Conservation (phyloP, 2,113 vertebrate species). For the Eubucco bourcierii region DNA sequence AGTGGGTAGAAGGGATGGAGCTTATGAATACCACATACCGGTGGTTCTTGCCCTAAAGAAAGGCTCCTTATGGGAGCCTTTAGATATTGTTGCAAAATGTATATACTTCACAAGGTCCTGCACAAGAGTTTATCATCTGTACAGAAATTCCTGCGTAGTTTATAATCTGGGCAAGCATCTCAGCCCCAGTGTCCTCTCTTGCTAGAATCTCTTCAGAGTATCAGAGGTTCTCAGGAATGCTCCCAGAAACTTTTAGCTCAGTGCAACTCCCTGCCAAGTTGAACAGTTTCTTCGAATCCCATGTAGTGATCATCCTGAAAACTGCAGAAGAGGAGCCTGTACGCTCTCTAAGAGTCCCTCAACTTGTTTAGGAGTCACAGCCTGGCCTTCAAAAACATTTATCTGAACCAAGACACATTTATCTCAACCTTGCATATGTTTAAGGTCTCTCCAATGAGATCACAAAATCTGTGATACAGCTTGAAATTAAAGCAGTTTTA, state of each 20-base stretch:
- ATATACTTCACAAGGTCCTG: neutral
- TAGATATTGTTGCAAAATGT: neutral
- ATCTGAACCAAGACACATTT: neutral
- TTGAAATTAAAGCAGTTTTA: neutral
- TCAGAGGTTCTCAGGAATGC: conserved; percentile 50
- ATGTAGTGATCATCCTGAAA: neutral
- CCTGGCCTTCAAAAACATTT: neutral
- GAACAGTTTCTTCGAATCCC: neutral
- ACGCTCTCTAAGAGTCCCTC: neutral
- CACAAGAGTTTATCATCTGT: neutral
- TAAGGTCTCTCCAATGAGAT: neutral
- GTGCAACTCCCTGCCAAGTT: conserved; percentile 1
- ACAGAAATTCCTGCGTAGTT: conserved; percentile 28
- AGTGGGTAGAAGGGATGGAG: neutral
- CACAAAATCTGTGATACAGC: neutral
- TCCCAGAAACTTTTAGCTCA: conserved; percentile 45
- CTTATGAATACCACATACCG: neutral
- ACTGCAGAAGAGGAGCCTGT: neutral
- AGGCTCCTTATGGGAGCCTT: neutral
- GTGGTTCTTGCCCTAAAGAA: neutral
- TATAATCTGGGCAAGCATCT: conserved; percentile 42
- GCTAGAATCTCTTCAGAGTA: neutral
- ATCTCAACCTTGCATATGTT: neutral
- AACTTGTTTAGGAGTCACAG: neutral
- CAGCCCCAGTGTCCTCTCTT: conserved; percentile 19